Percentiles rank a stretch among this genome's conserved stretches.
These are phyloP conservation scores for Neosilurus mollespiculum DNA, from an alignment of 2,797 vertebrate species.

Conservation along the genomic window DNA sequence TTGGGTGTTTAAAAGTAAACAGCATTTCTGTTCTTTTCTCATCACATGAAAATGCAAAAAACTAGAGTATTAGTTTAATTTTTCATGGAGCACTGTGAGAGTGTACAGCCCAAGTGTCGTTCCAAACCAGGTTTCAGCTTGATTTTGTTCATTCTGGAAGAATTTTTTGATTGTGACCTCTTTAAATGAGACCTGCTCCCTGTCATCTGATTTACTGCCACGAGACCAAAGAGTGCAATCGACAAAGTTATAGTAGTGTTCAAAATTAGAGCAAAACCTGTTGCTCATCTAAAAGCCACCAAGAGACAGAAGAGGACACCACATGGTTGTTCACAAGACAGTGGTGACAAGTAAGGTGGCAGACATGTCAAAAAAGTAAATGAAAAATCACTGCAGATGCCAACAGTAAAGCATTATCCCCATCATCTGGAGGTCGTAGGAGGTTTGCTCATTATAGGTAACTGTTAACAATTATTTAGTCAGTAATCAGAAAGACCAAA, in stretches of 20 bases:
- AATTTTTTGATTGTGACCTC: not conserved
- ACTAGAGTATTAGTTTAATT: not conserved
- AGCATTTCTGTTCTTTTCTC: not conserved
- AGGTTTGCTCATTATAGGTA: not conserved
- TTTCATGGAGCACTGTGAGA: not conserved
- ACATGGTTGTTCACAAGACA: not conserved
- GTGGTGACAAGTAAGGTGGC: not conserved
- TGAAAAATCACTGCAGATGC: not conserved
- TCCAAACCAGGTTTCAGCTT: not conserved
- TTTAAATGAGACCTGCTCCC: not conserved
- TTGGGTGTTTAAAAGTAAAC: not conserved
- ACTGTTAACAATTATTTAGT: no score
- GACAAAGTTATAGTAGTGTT: not conserved
- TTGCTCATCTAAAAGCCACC: not conserved
- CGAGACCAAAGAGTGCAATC: not conserved
- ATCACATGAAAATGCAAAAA: not conserved
- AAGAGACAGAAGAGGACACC: not conserved
- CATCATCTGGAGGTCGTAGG: not conserved
- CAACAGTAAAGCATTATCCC: not conserved
- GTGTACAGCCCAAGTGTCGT: not conserved
- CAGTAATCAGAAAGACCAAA: not conserved
- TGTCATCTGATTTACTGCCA: not conserved
- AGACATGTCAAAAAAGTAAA: not conserved
- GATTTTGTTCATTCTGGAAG: not conserved
- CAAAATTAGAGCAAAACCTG: not conserved